Base-by-base conservation (phyloP, 2,888 invertebrate genomes). In the Cosmopolites sordidus region DNA sequence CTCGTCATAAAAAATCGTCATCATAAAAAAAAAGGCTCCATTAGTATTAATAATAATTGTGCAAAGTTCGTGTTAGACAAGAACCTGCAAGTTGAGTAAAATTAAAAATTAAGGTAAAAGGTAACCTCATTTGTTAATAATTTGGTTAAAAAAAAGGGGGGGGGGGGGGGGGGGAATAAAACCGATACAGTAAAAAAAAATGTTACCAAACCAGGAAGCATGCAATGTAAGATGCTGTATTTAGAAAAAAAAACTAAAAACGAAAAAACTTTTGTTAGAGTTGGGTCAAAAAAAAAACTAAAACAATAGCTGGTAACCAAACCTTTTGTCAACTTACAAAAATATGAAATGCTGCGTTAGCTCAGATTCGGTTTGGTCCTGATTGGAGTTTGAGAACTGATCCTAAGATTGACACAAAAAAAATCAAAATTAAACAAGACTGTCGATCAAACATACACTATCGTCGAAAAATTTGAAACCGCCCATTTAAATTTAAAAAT, bases 171-270 rank as follows among this genome's bases (percentile, higher is more conserved):
- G 17, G 41, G 29, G 16, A 27, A 44, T 30, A 52, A 51, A 22
- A 48, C 16, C 46, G 38, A 49, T 48, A 55, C 39, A 16, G 15
- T 40, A 42, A 40, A 40, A 40, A 44, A 54, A 54, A 48, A 54
- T 17, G 44, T 46, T 44, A 50, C 47, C 43, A 46, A 52, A 52
- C 52, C 51, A 53, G 29, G 29, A 49, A 53, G 55, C 62, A 61
- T 60, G 60, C 60, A 62, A 48, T 47, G 62, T 61, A 63, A 65
- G 65, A 65, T 65, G 64, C 65, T 65, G 65, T 65, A 65, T 65
- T 65, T 60, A 59, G 59, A 57, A 49, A 57, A 41, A 58, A 41
- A 48, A 46, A n/a, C n/a, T n/a, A n/a, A n/a, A n/a, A n/a, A n/a
- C n/a, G n/a, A n/a, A 33, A 43, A 43, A 45, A 45, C 29, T 9